Conservation (phyloP, 2,888 invertebrate species). For the Mechanitis mazaeus region DNA sequence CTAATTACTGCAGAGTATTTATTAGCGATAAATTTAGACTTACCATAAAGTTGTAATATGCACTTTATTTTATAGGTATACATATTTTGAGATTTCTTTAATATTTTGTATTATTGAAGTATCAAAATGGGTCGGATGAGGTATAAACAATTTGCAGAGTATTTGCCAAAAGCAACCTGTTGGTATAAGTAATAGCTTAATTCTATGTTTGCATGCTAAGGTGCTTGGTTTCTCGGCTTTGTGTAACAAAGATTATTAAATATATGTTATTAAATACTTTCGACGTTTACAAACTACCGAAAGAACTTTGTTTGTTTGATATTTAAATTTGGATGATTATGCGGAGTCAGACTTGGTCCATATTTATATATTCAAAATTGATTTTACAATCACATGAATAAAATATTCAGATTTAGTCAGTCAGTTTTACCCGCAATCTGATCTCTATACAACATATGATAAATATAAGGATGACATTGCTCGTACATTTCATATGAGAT, state of each 20-base stretch:
- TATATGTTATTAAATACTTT: conserved; percentile 59
- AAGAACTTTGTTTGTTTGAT: conserved; percentile 42
- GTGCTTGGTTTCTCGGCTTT: conserved; percentile 69
- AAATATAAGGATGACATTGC: neutral
- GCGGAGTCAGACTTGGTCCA: conserved; percentile 13
- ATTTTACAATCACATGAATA: neutral
- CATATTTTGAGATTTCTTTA: too few relatives aligned
- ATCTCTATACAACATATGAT: neutral
- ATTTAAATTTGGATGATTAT: conserved; percentile 39
- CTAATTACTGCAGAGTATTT: neutral
- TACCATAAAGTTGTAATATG: too few relatives aligned
- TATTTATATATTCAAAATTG: conserved; percentile 10
- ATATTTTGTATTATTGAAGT: conserved; percentile 13
- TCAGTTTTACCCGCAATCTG: neutral
- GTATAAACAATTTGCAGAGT: conserved; percentile 22
- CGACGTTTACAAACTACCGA: conserved; percentile 51
- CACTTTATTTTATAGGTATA: too few relatives aligned
- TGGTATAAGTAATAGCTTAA: conserved; percentile 75
- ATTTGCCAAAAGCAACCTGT: conserved; percentile 57
- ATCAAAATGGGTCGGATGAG: conserved; percentile 21
- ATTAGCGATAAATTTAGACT: too few relatives aligned
- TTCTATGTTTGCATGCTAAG: conserved; percentile 59
- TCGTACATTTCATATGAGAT: neutral
- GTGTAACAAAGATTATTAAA: conserved; percentile 49
- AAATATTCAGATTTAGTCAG: neutral